Evolutionary conservation across 2,888 invertebrate genomes (phyloP).

Genomic region (Dascillus cervinus): DNA sequence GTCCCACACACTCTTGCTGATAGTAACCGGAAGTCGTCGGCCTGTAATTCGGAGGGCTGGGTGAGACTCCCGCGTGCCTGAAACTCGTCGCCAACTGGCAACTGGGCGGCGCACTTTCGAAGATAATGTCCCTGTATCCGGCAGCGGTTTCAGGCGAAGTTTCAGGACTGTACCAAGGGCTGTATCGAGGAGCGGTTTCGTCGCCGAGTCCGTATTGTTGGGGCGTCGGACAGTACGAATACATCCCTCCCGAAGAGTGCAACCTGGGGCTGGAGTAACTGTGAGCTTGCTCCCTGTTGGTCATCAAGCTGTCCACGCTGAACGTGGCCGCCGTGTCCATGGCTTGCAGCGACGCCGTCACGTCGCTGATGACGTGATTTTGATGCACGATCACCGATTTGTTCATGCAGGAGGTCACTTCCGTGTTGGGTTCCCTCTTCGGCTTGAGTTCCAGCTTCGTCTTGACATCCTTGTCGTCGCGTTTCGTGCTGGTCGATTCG

Average conservation of each 20-base stretch:
- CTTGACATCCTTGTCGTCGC: slow-evolving; percentile 32
- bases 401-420: slow-evolving; percentile 46
- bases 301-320: slow-evolving; percentile 57
- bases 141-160: slow-evolving; percentile 37
- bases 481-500: slow-evolving; percentile 34
- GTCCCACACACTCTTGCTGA: slow-evolving; percentile 54
- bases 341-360: slow-evolving; percentile 34
- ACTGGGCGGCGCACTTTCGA: slow-evolving; percentile 40
- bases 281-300: slow-evolving; percentile 38
- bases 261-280: slow-evolving; percentile 35
- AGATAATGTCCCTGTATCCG: slow-evolving; percentile 38
- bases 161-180: slow-evolving; percentile 51
- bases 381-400: slow-evolving; percentile 40
- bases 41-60: slow-evolving; percentile 46
- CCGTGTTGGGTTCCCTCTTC: slow-evolving; percentile 62
- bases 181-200: slow-evolving; percentile 38
- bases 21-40: slow-evolving; percentile 48
- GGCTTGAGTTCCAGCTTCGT: slow-evolving; percentile 53
- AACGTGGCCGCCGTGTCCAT: slow-evolving; percentile 46
- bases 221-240: slow-evolving; percentile 45
- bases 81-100: slow-evolving; percentile 42
- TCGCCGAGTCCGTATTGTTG: slow-evolving; percentile 36
- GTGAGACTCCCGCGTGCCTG: slow-evolving; percentile 47
- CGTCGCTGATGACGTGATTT: slow-evolving; percentile 31
- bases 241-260: slow-evolving; percentile 48